These are phyloP conservation scores for Callipepla californica DNA, from an alignment of 2,113 vertebrate species.

Conservation along the genomic window DNA sequence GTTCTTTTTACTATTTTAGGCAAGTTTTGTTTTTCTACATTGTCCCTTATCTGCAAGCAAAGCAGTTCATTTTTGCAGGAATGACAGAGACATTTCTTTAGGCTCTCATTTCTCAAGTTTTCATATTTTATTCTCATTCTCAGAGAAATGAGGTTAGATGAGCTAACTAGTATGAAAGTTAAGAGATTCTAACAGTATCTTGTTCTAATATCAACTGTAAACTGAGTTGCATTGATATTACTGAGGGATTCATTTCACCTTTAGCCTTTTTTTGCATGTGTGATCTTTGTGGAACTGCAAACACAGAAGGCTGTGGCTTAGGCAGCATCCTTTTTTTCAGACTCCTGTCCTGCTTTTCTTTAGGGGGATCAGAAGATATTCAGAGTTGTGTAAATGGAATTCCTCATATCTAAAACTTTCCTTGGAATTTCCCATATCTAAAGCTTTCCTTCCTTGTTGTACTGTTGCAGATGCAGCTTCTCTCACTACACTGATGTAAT, in stretches of 20 bases:
- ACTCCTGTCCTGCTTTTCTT: neutral
- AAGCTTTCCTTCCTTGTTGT: accelerated
- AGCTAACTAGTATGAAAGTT: neutral
- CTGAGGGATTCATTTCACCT: neutral
- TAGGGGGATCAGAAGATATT: neutral
- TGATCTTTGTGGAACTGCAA: neutral
- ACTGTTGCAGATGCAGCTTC: neutral
- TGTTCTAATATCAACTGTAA: neutral
- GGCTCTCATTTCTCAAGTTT: neutral
- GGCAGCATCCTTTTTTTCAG: neutral
- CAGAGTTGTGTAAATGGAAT: neutral
- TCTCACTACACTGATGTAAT: neutral
- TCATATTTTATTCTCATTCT: neutral
- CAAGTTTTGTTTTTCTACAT: neutral
- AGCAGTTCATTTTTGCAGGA: neutral
- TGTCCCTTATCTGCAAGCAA: neutral
- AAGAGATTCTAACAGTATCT: neutral
- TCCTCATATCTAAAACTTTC: neutral
- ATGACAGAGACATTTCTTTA: neutral
- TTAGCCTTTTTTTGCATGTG: neutral
- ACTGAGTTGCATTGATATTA: neutral
- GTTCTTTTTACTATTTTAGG: neutral
- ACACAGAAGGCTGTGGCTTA: neutral
- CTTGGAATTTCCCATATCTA: neutral
- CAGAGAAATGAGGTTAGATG: neutral